phyloP scores from a whole-genome alignment of 2,888 invertebrate genomes.

The Nymphalis polychloros region DNA sequence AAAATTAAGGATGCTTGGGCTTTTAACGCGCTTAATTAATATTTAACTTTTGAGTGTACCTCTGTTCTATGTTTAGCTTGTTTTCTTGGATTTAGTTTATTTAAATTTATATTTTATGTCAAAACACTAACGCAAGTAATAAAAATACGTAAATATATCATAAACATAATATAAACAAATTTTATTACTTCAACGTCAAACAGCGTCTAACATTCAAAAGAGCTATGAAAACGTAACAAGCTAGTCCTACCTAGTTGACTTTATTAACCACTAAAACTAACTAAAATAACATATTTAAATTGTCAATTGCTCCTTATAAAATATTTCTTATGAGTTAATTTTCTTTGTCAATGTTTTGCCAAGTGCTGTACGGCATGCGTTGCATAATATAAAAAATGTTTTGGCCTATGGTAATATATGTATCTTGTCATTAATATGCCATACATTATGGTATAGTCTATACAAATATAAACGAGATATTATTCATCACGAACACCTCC shows the following conservation, averaged over 20 bases:
- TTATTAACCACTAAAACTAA: neutral
- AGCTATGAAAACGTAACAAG: slow-evolving; percentile 21
- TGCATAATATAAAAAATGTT: too few species aligned
- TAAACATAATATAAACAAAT: slow-evolving; percentile 14
- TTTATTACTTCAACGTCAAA: slow-evolving; percentile 24
- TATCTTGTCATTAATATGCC: too few species aligned
- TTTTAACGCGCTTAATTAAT: too few species aligned
- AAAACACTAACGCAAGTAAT: slow-evolving; percentile 11
- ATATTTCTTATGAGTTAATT: neutral
- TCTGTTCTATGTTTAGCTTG: too few species aligned
- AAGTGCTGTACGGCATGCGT: too few species aligned
- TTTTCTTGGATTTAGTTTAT: neutral
- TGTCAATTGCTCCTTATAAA: neutral
- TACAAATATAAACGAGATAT: too few species aligned
- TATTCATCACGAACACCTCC: too few species aligned
- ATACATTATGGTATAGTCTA: too few species aligned
- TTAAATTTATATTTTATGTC: neutral
- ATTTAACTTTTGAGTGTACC: too few species aligned
- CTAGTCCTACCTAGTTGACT: slow-evolving; percentile 15
- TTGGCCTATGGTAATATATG: too few species aligned
- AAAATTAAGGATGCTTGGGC: too few species aligned
- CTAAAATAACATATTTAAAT: neutral
- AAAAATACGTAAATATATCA: slow-evolving; percentile 12
- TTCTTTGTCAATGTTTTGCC: neutral
- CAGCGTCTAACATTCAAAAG: slow-evolving; percentile 7